Conservation (phyloP, 2,888 invertebrate species). For the Pristionchus fissidentatus region DNA sequence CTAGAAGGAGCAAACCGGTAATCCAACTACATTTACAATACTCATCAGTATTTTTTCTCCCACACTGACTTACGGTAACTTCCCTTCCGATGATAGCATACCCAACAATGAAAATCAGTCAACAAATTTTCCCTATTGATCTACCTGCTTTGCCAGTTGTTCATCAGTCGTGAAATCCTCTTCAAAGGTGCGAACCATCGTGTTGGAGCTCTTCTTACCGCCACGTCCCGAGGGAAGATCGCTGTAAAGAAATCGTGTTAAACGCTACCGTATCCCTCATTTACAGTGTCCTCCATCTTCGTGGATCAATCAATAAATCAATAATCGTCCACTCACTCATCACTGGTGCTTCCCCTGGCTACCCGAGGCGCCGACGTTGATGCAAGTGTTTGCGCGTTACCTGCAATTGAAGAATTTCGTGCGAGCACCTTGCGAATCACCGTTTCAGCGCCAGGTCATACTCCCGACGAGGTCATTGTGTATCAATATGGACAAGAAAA, state of each 20-base stretch:
- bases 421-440: background rate
- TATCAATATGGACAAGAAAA: background rate
- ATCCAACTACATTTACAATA: background rate
- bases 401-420: background rate
- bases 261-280: background rate
- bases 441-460: background rate
- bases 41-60: constrained; percentile 19
- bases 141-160: constrained; percentile 57
- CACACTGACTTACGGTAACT: background rate
- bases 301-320: background rate
- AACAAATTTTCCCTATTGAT: too few relatives aligned
- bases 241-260: background rate
- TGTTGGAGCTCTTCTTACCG: constrained; percentile 56
- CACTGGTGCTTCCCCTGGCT: constrained; percentile 40
- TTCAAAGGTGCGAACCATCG: constrained; percentile 69
- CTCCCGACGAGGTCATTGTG: background rate
- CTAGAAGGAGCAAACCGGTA: too few relatives aligned
- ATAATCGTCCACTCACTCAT: constrained; percentile 50
- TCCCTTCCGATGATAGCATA: constrained; percentile 23
- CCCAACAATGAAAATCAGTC: constrained; percentile 53
- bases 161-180: constrained; percentile 69
- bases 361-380: background rate
- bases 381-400: background rate
- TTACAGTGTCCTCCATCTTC: background rate
- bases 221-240: constrained; percentile 28